Conservation (phyloP, 2,888 invertebrate species). For the Erynnis tages region DNA sequence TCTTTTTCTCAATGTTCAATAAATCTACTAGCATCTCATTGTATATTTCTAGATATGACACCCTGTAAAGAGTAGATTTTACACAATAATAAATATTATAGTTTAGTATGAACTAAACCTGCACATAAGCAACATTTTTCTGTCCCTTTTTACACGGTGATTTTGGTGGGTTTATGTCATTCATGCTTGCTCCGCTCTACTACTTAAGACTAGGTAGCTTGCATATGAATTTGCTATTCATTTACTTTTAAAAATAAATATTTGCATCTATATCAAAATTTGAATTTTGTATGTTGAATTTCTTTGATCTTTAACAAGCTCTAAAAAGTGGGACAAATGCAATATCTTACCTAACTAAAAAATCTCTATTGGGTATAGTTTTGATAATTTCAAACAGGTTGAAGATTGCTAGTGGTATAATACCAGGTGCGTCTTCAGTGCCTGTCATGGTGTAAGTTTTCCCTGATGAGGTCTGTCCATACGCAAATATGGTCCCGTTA, state of each 20-base stretch:
- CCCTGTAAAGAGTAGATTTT: slow-evolving; percentile 69
- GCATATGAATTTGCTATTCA: too few species aligned
- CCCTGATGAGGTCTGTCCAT: slow-evolving; percentile 95
- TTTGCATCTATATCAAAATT: too few species aligned
- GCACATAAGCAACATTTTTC: background rate
- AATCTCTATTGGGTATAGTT: slow-evolving; percentile 84
- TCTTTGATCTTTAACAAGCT: too few species aligned
- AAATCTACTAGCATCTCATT: slow-evolving; percentile 92
- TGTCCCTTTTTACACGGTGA: too few species aligned
- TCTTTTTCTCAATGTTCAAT: slow-evolving; percentile 80
- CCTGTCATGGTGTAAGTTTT: slow-evolving; percentile 94
- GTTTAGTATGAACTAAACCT: too few species aligned
- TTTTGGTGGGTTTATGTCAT: too few species aligned
- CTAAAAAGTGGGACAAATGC: background rate
- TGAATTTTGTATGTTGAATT: too few species aligned
- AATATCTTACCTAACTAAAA: slow-evolving; percentile 87
- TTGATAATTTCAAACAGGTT: slow-evolving; percentile 86
- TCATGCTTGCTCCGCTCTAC: too few species aligned
- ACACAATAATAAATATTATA: background rate
- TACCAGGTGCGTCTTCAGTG: slow-evolving; percentile 84
- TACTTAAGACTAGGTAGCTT: too few species aligned
- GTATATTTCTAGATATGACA: slow-evolving; percentile 94
- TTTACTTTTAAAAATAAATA: too few species aligned
- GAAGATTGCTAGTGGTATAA: slow-evolving; percentile 87
- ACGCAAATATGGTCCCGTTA: slow-evolving; percentile 94